Evolutionary conservation across 2,113 vertebrate species (phyloP).

Genomic region (Leptosomus discolor): DNA sequence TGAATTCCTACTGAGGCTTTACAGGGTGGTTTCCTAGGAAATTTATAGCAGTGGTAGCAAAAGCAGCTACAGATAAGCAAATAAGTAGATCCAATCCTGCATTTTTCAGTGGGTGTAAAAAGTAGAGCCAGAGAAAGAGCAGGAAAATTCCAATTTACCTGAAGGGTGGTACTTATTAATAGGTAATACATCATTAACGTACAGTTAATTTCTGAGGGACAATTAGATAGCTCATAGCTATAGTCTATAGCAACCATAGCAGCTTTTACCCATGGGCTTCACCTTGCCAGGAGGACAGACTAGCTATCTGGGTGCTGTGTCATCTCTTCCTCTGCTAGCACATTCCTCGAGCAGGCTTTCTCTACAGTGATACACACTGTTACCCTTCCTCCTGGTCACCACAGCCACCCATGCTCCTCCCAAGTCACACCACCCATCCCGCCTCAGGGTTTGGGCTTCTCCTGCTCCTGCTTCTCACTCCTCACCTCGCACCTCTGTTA

Average conservation of each 20-base stretch:
- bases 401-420: background rate
- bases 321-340: background rate
- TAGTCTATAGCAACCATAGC: background rate
- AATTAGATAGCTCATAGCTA: background rate
- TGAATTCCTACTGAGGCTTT: background rate
- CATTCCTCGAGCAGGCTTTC: background rate
- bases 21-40: slow-evolving; percentile 11
- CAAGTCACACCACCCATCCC: rapidly evolving
- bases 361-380: background rate
- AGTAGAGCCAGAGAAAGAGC: background rate
- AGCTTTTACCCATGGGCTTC: background rate
- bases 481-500: background rate
- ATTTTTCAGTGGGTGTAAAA: background rate
- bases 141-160: background rate
- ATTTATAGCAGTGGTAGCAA: slow-evolving; percentile 17
- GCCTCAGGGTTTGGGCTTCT: rapidly evolving
- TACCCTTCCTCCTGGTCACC: background rate
- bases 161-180: background rate
- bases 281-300: background rate
- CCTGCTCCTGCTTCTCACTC: background rate
- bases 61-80: slow-evolving; percentile 25
- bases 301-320: background rate
- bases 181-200: background rate
- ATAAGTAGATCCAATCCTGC: background rate
- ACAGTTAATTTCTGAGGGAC: background rate